Base-by-base conservation (phyloP, 2,888 invertebrate species). In the Cheilosia pagana region DNA sequence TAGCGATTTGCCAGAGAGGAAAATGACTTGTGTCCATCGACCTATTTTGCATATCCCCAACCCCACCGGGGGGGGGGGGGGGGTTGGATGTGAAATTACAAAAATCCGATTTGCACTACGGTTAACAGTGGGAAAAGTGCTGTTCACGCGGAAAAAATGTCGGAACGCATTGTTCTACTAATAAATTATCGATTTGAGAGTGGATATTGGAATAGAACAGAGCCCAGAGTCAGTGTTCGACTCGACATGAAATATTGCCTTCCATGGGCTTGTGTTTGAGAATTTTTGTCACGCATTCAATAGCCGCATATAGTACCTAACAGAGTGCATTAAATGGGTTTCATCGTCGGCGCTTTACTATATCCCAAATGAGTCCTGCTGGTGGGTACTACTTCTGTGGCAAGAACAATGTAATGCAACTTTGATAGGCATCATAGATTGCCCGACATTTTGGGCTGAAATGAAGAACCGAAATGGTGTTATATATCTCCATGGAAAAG, bases 1-100 rank as follows among this genome's bases (percentile, higher is more conserved):
- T 77, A 82, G 41, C 70, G 82, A 77, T 67, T 72, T 55, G 55
- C 60, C 77, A 35, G 25, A 60, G 77, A 72, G 77, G 82, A 82
- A 82, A 82, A 82, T 82, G 82, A 82, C 39, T 77, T 72, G 48
- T 41, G 63, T 57, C 63, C 74, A 65, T 45, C 43, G 43, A 19
- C 50, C 70, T 63, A 39, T 65, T 70, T 76, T 55, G 60, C 71
- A 70, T 57, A 70, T 39, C 28, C 45, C 31, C 43, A n/a, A n/a
- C n/a, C n/a, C n/a, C n/a, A n/a, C n/a, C n/a, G n/a, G n/a, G n/a
- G n/a, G n/a, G n/a, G n/a, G n/a, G n/a, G 8, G 8, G 41, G 31
- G 25, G 39, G 39, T 28, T 43, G 43, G 31, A 41, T 21, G 60
- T 59, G 7, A 52, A 65, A 65, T 63, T 76, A 16, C 39, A 10